Percentiles rank a stretch among this genome's conserved stretches.
These are phyloP conservation scores for Brachypodius melanocephalos DNA, from an alignment of 2,113 vertebrate species.

Conservation along the genomic window DNA sequence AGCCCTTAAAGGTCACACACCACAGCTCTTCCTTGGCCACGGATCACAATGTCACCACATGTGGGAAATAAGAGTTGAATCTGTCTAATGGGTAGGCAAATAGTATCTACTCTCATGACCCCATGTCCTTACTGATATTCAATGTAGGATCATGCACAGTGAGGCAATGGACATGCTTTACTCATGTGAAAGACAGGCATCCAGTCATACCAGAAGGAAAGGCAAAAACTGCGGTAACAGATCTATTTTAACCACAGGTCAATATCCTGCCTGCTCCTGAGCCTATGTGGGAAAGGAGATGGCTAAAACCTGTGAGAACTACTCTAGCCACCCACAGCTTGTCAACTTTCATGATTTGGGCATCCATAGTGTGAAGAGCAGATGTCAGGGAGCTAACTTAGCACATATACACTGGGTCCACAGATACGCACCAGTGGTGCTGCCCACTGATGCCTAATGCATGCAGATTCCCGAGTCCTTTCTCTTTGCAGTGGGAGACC, in stretches of 20 bases:
- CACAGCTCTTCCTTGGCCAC: neutral
- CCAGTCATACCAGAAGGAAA: neutral
- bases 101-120: neutral
- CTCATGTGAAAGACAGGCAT: neutral
- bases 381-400: neutral
- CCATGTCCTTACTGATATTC: neutral
- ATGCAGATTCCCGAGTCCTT: neutral
- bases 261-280: neutral
- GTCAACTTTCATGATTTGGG: neutral
- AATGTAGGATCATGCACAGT: neutral
- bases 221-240: neutral
- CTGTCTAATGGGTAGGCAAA: neutral
- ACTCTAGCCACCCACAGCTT: neutral
- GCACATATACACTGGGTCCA: accelerated
- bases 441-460: neutral
- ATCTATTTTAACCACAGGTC: neutral
- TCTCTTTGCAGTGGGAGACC: neutral
- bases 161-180: neutral
- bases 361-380: neutral
- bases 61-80: neutral
- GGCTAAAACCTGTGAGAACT: neutral
- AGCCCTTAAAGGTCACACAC: neutral
- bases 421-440: neutral
- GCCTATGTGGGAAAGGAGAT: neutral
- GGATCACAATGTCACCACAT: neutral